phyloP scores from a whole-genome alignment of 2,113 vertebrate genomes.

The Ifrita kowaldi region DNA sequence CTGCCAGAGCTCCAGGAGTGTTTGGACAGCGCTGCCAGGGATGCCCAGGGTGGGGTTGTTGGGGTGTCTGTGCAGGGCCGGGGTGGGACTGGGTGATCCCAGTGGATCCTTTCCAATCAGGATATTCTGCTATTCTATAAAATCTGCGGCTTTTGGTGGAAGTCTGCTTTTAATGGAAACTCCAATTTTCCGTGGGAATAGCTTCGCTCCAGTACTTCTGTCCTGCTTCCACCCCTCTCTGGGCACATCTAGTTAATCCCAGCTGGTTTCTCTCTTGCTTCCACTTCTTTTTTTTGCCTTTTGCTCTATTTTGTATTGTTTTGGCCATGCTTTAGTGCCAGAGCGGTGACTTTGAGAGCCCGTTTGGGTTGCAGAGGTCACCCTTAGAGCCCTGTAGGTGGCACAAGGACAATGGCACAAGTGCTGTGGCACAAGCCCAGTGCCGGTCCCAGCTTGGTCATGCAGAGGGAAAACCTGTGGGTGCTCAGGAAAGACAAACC shows the following conservation, averaged over 20 bases:
- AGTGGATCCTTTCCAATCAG: neutral
- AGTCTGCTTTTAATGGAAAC: neutral
- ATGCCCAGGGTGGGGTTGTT: neutral
- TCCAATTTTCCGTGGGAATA: neutral
- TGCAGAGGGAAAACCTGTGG: fast-evolving
- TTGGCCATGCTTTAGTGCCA: neutral
- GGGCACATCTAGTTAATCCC: neutral
- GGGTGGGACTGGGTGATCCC: neutral
- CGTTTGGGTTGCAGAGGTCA: fast-evolving
- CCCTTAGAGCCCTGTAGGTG: fast-evolving
- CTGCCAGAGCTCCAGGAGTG: neutral
- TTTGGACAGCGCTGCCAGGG: fast-evolving
- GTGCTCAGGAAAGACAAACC: neutral
- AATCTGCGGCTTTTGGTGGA: neutral
- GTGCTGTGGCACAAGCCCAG: neutral
- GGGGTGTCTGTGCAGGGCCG: neutral
- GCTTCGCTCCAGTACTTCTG: neutral
- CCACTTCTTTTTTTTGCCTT: neutral
- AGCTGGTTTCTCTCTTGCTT: neutral
- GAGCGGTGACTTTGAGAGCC: neutral
- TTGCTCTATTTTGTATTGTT: neutral
- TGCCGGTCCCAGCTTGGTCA: neutral
- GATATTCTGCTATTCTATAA: neutral
- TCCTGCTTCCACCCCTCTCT: neutral
- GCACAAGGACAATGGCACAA: neutral